Conservation (phyloP, 2,113 vertebrate species). For the Toxostoma redivivum region DNA sequence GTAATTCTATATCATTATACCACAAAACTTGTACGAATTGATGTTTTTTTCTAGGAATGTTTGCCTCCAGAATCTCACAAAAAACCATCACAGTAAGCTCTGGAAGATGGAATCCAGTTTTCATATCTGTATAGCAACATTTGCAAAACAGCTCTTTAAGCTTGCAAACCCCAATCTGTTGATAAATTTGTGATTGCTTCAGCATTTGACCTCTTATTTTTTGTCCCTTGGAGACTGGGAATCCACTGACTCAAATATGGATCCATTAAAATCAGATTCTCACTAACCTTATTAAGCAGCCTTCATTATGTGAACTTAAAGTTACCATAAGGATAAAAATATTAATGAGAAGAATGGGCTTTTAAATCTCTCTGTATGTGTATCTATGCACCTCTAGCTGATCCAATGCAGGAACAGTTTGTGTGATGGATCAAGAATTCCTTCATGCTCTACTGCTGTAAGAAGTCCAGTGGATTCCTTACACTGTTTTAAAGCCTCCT, state of each 20-base stretch:
- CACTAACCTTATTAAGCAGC: neutral
- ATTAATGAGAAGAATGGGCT: neutral
- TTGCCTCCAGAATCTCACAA: neutral
- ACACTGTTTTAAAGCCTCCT: neutral
- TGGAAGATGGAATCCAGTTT: neutral
- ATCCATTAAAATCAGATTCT: neutral
- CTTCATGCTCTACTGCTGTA: neutral
- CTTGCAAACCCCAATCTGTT: neutral
- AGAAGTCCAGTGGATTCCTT: neutral
- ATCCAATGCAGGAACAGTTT: neutral
- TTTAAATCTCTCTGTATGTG: neutral
- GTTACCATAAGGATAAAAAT: neutral
- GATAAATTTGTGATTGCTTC: neutral
- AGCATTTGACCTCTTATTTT: neutral
- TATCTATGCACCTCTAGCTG: neutral
- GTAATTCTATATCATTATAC: neutral
- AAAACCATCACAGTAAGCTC: neutral
- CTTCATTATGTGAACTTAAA: neutral
- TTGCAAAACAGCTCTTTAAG: neutral
- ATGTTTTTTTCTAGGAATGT: neutral
- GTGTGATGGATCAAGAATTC: neutral
- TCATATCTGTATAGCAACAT: neutral
- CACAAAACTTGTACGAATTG: neutral
- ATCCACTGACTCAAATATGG: neutral
- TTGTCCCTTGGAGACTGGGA: fast-evolving